Conservation (phyloP, 1,140 invertebrate species). For the Drosophila insularis region DNA sequence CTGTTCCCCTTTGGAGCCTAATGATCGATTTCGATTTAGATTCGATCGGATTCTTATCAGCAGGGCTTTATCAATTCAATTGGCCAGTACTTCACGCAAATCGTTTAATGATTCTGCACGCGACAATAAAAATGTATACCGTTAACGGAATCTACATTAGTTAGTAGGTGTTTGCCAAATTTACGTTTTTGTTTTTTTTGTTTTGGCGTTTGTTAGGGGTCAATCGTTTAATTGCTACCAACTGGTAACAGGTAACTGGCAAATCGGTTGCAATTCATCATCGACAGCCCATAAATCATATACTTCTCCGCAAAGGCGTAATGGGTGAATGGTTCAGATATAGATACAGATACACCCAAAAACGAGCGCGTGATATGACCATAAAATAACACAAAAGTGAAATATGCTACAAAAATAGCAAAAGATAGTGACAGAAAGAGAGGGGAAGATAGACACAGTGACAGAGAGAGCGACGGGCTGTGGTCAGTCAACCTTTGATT, state of each 20-base stretch:
- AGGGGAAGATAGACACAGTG: background rate
- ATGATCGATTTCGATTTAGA: constrained; percentile 31
- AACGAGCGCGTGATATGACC: constrained; percentile 50
- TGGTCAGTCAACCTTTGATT: background rate
- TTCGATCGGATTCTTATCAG: constrained; percentile 2
- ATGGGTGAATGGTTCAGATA: constrained; percentile 23
- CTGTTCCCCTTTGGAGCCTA: constrained; percentile 1
- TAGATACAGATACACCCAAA: constrained; percentile 2
- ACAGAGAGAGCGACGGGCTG: background rate
- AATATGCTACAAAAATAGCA: background rate
- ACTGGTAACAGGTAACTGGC: constrained; percentile 12
- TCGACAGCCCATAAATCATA: constrained; percentile 59
- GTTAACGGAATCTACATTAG: background rate
- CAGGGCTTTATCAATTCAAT: constrained; percentile 56
- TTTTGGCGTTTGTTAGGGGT: background rate
- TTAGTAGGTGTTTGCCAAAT: constrained; percentile 16
- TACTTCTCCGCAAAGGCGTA: constrained; percentile 36
- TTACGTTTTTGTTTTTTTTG: background rate
- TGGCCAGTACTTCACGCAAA: constrained; percentile 60
- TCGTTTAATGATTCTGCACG: constrained; percentile 62
- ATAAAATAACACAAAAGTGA: background rate
- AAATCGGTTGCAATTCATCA: constrained; percentile 61
- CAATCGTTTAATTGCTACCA: constrained; percentile 63
- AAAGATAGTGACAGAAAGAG: background rate
- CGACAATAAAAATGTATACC: constrained; percentile 52